Evolutionary conservation across 2,797 vertebrate species (phyloP).

Genomic region (Neopelma chrysocephalum): DNA sequence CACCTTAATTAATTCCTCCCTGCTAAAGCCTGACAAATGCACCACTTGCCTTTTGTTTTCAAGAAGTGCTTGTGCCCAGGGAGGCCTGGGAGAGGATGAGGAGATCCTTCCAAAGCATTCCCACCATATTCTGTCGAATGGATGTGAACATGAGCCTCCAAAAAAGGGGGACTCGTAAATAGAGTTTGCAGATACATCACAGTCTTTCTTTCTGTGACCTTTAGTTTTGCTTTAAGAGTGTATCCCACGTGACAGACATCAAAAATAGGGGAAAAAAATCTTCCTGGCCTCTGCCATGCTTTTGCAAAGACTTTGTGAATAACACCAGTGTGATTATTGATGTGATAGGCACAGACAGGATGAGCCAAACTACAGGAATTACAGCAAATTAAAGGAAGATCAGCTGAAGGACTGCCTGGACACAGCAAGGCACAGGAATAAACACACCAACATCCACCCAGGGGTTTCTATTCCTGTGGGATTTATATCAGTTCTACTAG

Average conservation of each 20-base stretch:
- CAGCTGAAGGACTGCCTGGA: neutral
- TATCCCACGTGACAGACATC: rapidly evolving
- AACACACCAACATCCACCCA: rapidly evolving
- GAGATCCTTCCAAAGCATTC: neutral
- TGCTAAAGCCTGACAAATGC: neutral
- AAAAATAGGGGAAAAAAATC: neutral
- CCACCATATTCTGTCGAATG: neutral
- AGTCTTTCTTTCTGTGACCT: neutral
- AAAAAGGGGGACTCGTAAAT: neutral
- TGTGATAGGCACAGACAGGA: rapidly evolving
- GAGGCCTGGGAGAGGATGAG: neutral
- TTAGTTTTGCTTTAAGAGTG: neutral
- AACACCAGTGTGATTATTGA: neutral
- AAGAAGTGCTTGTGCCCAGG: neutral
- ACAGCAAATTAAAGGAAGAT: neutral
- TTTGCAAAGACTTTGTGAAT: neutral
- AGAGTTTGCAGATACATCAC: neutral
- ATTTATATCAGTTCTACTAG: rapidly evolving
- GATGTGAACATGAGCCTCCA: neutral
- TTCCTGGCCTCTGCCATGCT: neutral
- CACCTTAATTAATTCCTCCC: neutral
- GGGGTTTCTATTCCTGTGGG: rapidly evolving
- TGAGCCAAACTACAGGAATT: neutral
- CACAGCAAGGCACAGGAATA: neutral
- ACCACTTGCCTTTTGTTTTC: neutral